Evolutionary conservation across 2,888 invertebrate genomes (phyloP), one percentile per base, ranked within the genome.

Genomic region (Coleophora flavipennella): DNA sequence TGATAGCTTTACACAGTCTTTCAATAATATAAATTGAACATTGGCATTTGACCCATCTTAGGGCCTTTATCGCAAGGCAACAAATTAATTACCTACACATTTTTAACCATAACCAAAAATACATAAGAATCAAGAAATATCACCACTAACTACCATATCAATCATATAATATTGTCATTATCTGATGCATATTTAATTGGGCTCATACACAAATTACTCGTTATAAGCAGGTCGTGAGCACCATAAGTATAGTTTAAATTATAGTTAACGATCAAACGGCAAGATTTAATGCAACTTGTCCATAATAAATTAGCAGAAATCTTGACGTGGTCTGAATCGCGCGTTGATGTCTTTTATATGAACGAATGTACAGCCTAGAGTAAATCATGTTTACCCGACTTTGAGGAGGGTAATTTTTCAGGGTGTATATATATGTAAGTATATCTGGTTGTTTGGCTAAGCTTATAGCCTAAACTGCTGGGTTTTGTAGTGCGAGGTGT

Each of bases 321-420:
- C 20, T 20, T 20, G 20, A 20, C 3, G 3, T 20, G 6, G 3
- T 20, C n/a, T 34, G 12, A 20, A 14, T 8, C 10, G 26, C 46
- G 28, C 46, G 41, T 46, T 46, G 43, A 46, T 40, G 43, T 46
- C 46, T 43, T 41, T 45, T 38, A 29, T 35, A 39, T 14, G 20
- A 10, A 11, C n/a, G 9, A 29, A 14, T 14, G 13, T 8, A 31
- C 3, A 10, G 31, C 14, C 25, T 20, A 27, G 1, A 25, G 20
- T 8, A 12, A 14, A 13, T 29, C 29, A 29, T 20, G 20, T 20
- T 20, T 20, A 20, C n/a, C n/a, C n/a, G n/a, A n/a, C n/a, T n/a
- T n/a, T n/a, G n/a, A n/a, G n/a, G n/a, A n/a, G n/a, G n/a, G n/a
- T n/a, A n/a, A n/a, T n/a, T n/a, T n/a, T n/a, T n/a, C n/a, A n/a